A percentile compares a stretch with the other conserved stretches of the same genome.
Evolutionary conservation across 2,888 invertebrate genomes (phyloP).

Genomic region (Acleris sparsana): DNA sequence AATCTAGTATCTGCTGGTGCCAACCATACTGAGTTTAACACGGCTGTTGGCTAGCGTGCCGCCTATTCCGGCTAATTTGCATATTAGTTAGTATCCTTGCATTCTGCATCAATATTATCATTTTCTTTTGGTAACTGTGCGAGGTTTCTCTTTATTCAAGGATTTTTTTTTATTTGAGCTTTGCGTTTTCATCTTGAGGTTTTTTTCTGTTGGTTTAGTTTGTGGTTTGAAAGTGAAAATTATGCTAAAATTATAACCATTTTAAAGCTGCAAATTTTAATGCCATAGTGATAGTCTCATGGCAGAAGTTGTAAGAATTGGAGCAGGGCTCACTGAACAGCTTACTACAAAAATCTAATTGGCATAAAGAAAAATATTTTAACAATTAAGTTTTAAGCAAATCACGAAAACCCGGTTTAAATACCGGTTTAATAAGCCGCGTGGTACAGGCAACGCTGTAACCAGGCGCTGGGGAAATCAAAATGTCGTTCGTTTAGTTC

Average conservation of each 20-base stretch:
- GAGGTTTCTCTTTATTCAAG: too few species aligned
- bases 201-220: too few species aligned
- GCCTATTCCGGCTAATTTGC: slow-evolving; percentile 20
- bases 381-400: slow-evolving; percentile 7
- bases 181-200: too few species aligned
- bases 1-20: slow-evolving; percentile 18
- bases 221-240: too few species aligned
- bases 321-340: too few species aligned
- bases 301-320: too few species aligned
- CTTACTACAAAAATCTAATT: too few species aligned
- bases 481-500: slow-evolving; percentile 47
- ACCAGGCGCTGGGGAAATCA: slow-evolving; percentile 77
- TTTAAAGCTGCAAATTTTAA: too few species aligned
- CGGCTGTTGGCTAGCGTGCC: slow-evolving; percentile 21
- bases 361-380: background rate
- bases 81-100: slow-evolving; percentile 10
- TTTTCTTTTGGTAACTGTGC: background rate
- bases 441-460: slow-evolving; percentile 48
- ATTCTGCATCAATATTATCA: slow-evolving; percentile 3
- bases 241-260: too few species aligned
- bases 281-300: too few species aligned
- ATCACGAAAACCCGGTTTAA: slow-evolving; percentile 53
- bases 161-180: too few species aligned
- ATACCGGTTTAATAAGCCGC: slow-evolving; percentile 9
- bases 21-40: slow-evolving; percentile 19